Evolutionary conservation across 64 coral and sea anemone genomes (phyloP).

Genomic region (Pocillopora verrucosa): DNA sequence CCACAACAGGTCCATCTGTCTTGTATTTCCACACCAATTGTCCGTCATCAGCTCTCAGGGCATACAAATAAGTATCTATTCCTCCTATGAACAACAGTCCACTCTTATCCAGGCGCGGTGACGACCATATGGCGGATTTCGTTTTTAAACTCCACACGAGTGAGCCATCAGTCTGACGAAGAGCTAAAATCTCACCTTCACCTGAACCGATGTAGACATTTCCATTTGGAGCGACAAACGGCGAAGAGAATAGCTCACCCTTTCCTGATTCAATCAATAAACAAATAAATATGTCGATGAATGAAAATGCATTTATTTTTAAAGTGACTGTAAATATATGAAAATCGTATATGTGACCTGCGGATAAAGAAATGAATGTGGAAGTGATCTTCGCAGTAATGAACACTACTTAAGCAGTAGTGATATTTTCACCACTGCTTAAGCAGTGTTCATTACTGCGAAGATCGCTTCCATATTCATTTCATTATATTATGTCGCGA

Average conservation of each 20-base stretch:
- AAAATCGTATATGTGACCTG: too few relatives aligned
- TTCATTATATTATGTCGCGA: too few relatives aligned
- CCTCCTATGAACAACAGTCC: conserved; percentile 66
- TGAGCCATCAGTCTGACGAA: conserved; percentile 69
- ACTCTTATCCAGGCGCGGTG: conserved; percentile 39
- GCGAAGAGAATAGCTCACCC: conserved; percentile 81
- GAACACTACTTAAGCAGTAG: too few relatives aligned
- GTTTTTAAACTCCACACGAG: conserved; percentile 83
- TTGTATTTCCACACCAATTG: conserved; percentile 89
- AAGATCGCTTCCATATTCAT: too few relatives aligned
- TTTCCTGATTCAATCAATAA: conserved; percentile 43
- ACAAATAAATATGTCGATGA: too few relatives aligned
- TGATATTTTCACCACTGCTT: too few relatives aligned
- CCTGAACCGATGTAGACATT: conserved; percentile 86
- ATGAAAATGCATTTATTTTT: too few relatives aligned
- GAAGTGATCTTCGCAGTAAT: too few relatives aligned
- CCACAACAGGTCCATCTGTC: conserved; percentile 87
- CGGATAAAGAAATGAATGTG: too few relatives aligned
- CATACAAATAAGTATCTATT: conserved; percentile 80
- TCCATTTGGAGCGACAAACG: conserved; percentile 68
- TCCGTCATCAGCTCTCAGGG: conserved; percentile 54
- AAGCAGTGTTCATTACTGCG: too few relatives aligned
- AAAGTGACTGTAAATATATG: too few relatives aligned
- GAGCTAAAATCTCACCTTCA: conserved; percentile 71
- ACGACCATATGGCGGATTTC: conserved; percentile 58